These are phyloP conservation scores for Drosophila virilis DNA, from an alignment of 1,140 invertebrate genomes.

Conservation along the genomic window DNA sequence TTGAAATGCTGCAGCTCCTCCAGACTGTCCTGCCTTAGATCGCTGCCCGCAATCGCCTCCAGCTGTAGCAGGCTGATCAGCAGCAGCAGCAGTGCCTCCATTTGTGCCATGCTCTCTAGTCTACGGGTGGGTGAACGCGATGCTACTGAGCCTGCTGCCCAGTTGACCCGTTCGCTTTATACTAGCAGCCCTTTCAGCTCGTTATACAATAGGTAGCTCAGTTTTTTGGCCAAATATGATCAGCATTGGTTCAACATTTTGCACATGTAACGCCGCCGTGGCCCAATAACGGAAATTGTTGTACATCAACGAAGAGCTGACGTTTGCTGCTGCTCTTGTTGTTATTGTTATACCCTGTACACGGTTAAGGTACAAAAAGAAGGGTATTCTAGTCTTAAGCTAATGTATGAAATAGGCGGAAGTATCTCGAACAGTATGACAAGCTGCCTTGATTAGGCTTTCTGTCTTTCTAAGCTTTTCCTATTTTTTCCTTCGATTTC, in stretches of 20 bases:
- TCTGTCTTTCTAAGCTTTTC: no score
- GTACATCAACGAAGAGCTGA: slow-evolving; percentile 70
- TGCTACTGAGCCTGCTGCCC: slow-evolving; percentile 59
- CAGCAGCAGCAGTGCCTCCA: not conserved
- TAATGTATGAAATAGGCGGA: no score
- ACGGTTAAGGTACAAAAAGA: no score
- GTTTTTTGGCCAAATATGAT: slow-evolving; percentile 56
- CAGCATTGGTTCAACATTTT: slow-evolving; percentile 54
- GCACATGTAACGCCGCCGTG: slow-evolving; percentile 62
- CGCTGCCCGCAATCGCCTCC: slow-evolving; percentile 14
- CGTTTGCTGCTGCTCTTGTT: slow-evolving; percentile 25
- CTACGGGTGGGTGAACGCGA: slow-evolving; percentile 3
- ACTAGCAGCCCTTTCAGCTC: slow-evolving; percentile 19
- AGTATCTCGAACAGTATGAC: no score
- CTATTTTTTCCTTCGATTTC: no score
- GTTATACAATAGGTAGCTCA: slow-evolving; percentile 65
- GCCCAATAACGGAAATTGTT: slow-evolving; percentile 81
- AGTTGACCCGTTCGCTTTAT: slow-evolving; percentile 63
- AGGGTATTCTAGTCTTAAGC: no score
- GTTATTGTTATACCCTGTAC: not conserved
- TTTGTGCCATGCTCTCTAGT: slow-evolving; percentile 38
- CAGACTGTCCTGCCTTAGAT: slow-evolving; percentile 42
- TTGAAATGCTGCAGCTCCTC: slow-evolving; percentile 61
- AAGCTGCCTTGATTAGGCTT: no score
- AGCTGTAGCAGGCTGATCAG: slow-evolving; percentile 10